Conservation (phyloP, 2,797 vertebrate species). For the Todus mexicanus region DNA sequence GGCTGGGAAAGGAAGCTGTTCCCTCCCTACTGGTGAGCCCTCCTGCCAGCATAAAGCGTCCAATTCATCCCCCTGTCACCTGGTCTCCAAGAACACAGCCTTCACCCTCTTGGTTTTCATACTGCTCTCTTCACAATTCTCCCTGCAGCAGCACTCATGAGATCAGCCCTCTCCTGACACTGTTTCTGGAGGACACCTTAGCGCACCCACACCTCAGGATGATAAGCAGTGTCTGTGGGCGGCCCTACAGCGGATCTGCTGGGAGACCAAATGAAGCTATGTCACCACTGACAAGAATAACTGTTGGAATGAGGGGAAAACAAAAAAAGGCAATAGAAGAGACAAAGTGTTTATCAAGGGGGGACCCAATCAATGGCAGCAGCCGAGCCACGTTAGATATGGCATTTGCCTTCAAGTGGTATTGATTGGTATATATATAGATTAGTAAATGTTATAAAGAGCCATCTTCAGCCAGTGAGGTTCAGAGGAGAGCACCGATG, state of each 20-base stretch:
- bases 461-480: background rate
- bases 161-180: background rate
- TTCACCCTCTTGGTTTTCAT: background rate
- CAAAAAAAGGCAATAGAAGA: background rate
- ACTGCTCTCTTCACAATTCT: background rate
- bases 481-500: background rate
- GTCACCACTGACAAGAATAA: background rate
- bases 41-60: background rate
- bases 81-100: background rate
- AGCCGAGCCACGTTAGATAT: background rate
- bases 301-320: background rate
- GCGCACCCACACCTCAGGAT: background rate
- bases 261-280: background rate
- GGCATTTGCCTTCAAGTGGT: background rate
- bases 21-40: background rate
- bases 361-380: background rate
- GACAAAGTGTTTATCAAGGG: background rate
- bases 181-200: background rate
- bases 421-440: no score
- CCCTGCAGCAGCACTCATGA: background rate
- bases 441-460: background rate
- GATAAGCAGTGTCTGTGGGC: background rate
- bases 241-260: background rate
- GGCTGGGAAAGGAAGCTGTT: background rate
- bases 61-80: background rate